Conservation (phyloP, 2,888 invertebrate species). For the Portevinia maculata region DNA sequence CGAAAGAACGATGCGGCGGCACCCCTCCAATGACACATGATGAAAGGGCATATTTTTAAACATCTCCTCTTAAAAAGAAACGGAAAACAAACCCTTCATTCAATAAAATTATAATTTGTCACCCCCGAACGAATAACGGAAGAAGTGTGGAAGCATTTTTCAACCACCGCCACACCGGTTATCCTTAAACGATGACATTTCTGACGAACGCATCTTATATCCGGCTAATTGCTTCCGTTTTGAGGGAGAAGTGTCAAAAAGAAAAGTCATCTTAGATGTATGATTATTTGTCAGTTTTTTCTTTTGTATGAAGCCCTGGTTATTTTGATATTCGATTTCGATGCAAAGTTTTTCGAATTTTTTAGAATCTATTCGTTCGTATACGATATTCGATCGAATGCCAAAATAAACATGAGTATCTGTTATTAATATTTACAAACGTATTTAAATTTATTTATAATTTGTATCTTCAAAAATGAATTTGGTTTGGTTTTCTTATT, state of each 20-base stretch:
- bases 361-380: background rate
- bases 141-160: slow-evolving; percentile 52
- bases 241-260: slow-evolving; percentile 42
- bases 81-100: slow-evolving; percentile 65
- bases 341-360: too few relatives aligned
- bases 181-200: slow-evolving; percentile 72
- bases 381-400: too few relatives aligned
- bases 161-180: slow-evolving; percentile 60
- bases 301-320: background rate
- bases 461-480: too few relatives aligned
- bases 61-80: slow-evolving; percentile 5
- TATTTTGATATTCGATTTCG: background rate
- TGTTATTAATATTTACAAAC: too few relatives aligned
- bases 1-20: slow-evolving; percentile 6
- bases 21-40: slow-evolving; percentile 43
- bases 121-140: slow-evolving; percentile 55
- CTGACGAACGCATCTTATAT: slow-evolving; percentile 61
- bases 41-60: slow-evolving; percentile 63
- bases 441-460: too few relatives aligned
- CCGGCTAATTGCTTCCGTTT: slow-evolving; percentile 70
- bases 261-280: slow-evolving; percentile 47
- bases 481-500: too few relatives aligned
- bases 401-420: too few relatives aligned
- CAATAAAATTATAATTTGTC: slow-evolving; percentile 72
- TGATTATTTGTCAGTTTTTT: slow-evolving; percentile 52